Evolutionary conservation across 2,113 vertebrate species (phyloP).

Genomic region (Ceyx margarethae): DNA sequence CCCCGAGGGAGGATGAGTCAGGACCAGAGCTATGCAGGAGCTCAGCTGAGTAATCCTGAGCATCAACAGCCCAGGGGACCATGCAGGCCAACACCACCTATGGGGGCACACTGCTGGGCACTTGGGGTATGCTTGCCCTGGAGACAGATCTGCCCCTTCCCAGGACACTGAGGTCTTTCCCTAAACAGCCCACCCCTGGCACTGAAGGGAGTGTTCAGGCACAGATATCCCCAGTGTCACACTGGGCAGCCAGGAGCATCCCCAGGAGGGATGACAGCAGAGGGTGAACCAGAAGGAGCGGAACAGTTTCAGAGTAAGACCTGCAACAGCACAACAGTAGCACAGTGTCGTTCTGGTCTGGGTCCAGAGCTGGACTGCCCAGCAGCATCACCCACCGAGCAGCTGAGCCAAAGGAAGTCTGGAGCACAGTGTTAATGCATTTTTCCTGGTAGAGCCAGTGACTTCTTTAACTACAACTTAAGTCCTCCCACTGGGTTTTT

Average conservation of each 20-base stretch:
- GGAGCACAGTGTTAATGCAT: no score
- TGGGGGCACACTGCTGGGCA: background rate
- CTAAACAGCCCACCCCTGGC: background rate
- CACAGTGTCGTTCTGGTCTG: background rate
- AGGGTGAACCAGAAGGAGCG: background rate
- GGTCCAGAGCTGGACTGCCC: background rate
- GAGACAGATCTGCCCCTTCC: background rate
- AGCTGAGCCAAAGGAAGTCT: background rate
- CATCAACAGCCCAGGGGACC: background rate
- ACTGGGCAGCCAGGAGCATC: rapidly evolving
- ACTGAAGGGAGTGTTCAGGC: rapidly evolving
- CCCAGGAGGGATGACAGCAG: rapidly evolving
- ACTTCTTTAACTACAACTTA: no score
- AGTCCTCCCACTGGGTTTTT: background rate
- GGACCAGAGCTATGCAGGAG: background rate
- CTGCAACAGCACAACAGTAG: background rate
- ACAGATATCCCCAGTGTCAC: rapidly evolving
- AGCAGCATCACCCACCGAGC: background rate
- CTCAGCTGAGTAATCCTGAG: background rate
- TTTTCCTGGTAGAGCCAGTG: no score
- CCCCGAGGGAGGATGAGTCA: background rate
- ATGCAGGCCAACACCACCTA: rapidly evolving
- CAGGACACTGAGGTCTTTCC: background rate
- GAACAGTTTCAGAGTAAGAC: rapidly evolving
- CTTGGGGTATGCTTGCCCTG: rapidly evolving